Evolutionary conservation across 1,140 invertebrate genomes (phyloP).

Genomic region (Aphaenogaster floridana): DNA sequence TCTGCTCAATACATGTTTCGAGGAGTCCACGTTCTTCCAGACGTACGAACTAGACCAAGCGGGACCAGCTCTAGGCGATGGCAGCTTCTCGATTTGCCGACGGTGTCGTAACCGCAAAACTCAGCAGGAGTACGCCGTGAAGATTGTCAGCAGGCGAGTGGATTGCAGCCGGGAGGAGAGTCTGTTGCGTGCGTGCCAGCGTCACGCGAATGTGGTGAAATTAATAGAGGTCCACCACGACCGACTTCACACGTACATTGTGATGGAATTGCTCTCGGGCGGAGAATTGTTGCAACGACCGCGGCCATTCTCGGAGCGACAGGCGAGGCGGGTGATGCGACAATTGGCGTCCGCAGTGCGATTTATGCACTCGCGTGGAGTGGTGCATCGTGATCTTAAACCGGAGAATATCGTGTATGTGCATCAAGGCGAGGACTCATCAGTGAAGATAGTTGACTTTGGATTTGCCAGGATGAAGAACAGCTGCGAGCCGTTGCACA

Average conservation of each 20-base stretch:
- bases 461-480: conserved; percentile 94
- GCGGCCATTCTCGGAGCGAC: conserved; percentile 90
- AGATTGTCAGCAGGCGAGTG: conserved; percentile 94
- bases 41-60: conserved; percentile 92
- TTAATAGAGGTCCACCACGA: conserved; percentile 94
- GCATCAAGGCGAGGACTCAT: conserved; percentile 88
- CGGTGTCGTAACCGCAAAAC: conserved; percentile 93
- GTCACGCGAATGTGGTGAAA: conserved; percentile 95
- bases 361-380: conserved; percentile 93
- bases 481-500: conserved; percentile 90
- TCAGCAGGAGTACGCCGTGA: conserved; percentile 94
- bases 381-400: conserved; percentile 96
- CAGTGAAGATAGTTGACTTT: conserved; percentile 96
- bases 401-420: conserved; percentile 95
- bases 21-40: conserved; percentile 95
- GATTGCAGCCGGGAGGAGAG: conserved; percentile 93
- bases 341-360: conserved; percentile 94
- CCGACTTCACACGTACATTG: conserved; percentile 94
- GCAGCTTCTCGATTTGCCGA: conserved; percentile 96
- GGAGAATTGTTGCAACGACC: conserved; percentile 94
- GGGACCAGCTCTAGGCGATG: conserved; percentile 93
- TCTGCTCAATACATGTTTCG: conserved; percentile 80
- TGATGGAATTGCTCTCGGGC: conserved; percentile 94
- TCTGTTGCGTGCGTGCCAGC: conserved; percentile 93
- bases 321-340: conserved; percentile 91